Base-by-base conservation (phyloP, 1,140 invertebrate genomes). In the Stratiolaelaps scimitus region DNA sequence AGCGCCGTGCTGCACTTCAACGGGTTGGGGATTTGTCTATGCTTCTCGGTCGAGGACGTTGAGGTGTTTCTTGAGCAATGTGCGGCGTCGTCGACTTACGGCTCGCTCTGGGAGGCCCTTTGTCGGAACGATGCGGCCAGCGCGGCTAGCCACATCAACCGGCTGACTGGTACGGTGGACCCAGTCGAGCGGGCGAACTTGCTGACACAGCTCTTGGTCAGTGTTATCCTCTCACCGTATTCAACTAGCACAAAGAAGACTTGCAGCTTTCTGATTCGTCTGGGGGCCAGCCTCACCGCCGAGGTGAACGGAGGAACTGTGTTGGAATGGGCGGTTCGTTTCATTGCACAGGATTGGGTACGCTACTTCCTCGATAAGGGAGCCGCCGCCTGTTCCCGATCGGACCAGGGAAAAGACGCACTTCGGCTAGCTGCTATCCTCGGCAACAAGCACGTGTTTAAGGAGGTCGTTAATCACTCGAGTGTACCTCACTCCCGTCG, bases 281-380 rank as follows among this genome's bases (percentile, higher is more conserved):
- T 23, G 7, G 47, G 47, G 7, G 47, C 47, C 19, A 48, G 28
- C 47, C 47, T 48, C 15, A 23, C 47, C 19, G 7, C 28, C 4
- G 47, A 48, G 28, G 28, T 48, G 19, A 48, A 48, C 47, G 47
- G 47, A 4, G 47, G 47, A 48, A 48, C 47, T 48, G 7, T 48
- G 47, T 23, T 48, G 19, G 47, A 48, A 7, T 48, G 47, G 47
- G 47, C 47, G 20, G 47, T 48, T 48, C 47, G 47, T 15, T 23
- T 28, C 5, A 48, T 23, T 28, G 28, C 28, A 28, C 19, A 23
- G 19, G 47, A 48, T 23, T 48, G 47, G 47, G 47, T 48, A 28
- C 20, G 47, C 20, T 48, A 48, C 47, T 48, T 48, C 15, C 47
- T 48, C 7, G 5, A 23, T 19, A 48, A 48, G 47, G 47, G 47